Percentiles rank a stretch among this genome's conserved stretches.
These are phyloP conservation scores for Cinclus cinclus DNA, from an alignment of 2,113 vertebrate genomes.

Conservation along the genomic window DNA sequence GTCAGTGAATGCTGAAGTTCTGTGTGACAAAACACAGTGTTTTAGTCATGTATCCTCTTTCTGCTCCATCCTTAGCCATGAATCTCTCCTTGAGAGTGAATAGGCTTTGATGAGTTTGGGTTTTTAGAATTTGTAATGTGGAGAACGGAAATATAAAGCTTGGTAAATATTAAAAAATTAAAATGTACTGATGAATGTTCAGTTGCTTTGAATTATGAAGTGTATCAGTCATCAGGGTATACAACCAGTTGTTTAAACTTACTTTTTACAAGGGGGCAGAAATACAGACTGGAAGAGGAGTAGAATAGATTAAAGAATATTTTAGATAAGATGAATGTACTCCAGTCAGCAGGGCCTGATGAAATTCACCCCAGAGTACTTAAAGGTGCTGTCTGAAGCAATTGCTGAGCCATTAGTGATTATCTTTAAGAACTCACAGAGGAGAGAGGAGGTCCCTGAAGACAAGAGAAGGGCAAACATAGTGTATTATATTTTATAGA, in stretches of 20 bases:
- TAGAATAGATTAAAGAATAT: conserved; percentile 18
- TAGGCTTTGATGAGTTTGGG: not conserved
- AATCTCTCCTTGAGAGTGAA: not conserved
- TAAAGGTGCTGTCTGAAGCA: conserved; percentile 15
- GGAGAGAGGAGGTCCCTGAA: conserved; percentile 36
- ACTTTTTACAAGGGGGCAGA: not conserved
- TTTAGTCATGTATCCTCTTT: not conserved
- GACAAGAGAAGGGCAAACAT: conserved; percentile 20
- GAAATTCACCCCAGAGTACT: conserved; percentile 41
- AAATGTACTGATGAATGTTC: not conserved
- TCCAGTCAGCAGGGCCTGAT: conserved; percentile 21
- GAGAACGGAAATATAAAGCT: not conserved
- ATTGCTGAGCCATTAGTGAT: conserved; percentile 35
- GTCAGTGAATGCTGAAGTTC: not conserved
- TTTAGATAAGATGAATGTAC: conserved; percentile 21
- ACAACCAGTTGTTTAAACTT: not conserved
- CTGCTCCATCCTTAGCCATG: not conserved
- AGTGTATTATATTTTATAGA: conserved; percentile 8
- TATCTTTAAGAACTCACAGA: conserved; percentile 45
- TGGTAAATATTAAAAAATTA: not conserved
- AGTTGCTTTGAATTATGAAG: not conserved
- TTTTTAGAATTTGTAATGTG: not conserved
- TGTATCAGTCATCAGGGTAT: not conserved
- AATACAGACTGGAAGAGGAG: not conserved
- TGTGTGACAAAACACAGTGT: not conserved